Conservation (phyloP, 2,113 vertebrate species). For the Oenanthe oenanthe region DNA sequence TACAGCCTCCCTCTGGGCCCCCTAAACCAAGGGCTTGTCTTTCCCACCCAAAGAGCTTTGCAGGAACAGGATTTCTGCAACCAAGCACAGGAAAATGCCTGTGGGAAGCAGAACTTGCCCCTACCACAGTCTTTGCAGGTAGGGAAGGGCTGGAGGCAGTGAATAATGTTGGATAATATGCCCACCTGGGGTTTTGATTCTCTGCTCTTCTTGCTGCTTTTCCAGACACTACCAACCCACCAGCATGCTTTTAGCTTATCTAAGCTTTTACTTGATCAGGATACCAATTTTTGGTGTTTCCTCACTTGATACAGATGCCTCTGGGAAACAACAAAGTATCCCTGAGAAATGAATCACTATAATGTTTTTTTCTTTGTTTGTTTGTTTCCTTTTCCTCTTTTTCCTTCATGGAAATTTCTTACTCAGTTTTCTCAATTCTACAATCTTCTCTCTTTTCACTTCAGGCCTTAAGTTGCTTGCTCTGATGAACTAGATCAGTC, state of each 20-base stretch:
- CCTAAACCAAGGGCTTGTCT: background rate
- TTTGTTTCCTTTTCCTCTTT: fast-evolving
- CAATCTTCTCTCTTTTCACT: background rate
- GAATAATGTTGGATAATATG: background rate
- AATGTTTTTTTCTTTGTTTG: no score
- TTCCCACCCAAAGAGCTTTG: background rate
- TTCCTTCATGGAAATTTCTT: background rate
- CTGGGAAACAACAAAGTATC: background rate
- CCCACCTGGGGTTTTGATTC: background rate
- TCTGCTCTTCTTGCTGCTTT: background rate
- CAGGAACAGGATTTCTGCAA: background rate
- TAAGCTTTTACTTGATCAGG: background rate
- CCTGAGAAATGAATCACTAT: background rate
- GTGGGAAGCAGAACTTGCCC: background rate
- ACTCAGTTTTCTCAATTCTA: background rate
- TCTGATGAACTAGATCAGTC: background rate
- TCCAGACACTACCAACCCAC: background rate
- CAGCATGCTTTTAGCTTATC: background rate
- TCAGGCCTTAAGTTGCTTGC: background rate
- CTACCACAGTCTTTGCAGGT: background rate
- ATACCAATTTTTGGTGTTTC: background rate
- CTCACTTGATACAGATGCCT: background rate
- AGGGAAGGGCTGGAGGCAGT: background rate
- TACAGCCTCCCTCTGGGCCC: background rate
- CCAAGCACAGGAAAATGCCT: background rate